Base-by-base conservation (phyloP, 2,113 vertebrate genomes). In the Varanus komodoensis region DNA sequence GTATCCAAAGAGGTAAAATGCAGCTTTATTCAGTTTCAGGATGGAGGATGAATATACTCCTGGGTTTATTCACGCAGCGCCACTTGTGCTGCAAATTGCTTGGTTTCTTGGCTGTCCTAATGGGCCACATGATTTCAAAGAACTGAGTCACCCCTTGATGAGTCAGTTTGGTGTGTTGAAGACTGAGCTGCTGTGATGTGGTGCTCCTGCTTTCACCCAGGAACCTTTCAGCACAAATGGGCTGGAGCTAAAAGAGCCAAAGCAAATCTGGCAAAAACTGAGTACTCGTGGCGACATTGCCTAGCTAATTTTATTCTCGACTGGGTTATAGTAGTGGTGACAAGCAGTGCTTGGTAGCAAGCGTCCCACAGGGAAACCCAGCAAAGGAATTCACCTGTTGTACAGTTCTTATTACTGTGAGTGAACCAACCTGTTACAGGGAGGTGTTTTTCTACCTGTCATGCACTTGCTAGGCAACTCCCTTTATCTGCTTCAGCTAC, bases 381-480 rank as follows among this genome's bases (percentile, higher is more conserved):
- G 82, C 64, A 79, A 90, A 69, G 48, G 67, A 85, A 83, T 90
- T 90, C 89, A 90, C 89, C 89, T 90, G 89, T 86, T 69, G 50
- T 79, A n/a, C 74, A 86, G 48, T 90, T 90, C 82, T 90, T 85
- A 90, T 89, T 89, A 87, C 32, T 69, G 19, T 19, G 86, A 86
- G 74, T 90, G 83, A 80, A 90, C 89, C 50, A 90, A 90, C 89
- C 89, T 90, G 89, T 90, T 90, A 69, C 32, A 50, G n/a, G 32
- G 61, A 79, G 83, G 82, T 89, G 82, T 90, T 85, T 85, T 90
- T 79, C 75, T 86, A 86, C 82, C 89, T 86, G 89, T 80, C 89
- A 90, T 57, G 75, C 89, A 86, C 83, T 90, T 86, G 89, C 82
- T 84, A 80, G 48, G 25, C 83, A 90, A 90, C 89, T 86, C 89